These are phyloP conservation scores for Pagrus major DNA, from an alignment of 2,113 vertebrate genomes.

Conservation along the genomic window DNA sequence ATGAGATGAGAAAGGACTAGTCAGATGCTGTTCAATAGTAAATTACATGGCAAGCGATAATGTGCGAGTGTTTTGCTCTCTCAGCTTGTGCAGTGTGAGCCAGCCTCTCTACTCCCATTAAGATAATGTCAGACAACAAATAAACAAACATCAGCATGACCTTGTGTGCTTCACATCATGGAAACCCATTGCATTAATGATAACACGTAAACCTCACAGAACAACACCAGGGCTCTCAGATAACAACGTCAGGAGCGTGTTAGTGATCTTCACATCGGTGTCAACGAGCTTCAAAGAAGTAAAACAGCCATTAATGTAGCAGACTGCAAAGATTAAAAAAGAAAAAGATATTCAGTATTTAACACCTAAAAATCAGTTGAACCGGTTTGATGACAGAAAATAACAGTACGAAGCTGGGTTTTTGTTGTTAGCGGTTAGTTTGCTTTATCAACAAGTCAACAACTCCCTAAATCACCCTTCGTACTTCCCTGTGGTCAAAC, in stretches of 20 bases:
- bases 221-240: neutral
- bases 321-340: too few relatives aligned
- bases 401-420: too few relatives aligned
- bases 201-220: neutral
- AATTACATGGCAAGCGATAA: neutral
- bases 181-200: slow-evolving; percentile 4
- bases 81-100: neutral
- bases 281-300: neutral
- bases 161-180: neutral
- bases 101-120: neutral
- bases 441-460: too few relatives aligned
- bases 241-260: neutral
- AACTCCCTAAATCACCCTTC: too few relatives aligned
- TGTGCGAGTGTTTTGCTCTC: neutral
- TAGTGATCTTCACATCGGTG: neutral
- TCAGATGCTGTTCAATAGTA: neutral
- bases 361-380: too few relatives aligned
- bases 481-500: too few relatives aligned
- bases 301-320: neutral
- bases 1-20: neutral
- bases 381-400: too few relatives aligned
- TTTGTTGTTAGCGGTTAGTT: too few relatives aligned
- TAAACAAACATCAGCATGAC: neutral
- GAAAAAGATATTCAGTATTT: too few relatives aligned
- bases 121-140: slow-evolving; percentile 22